Evolutionary conservation across 2,113 vertebrate species (phyloP).

Genomic region (Chelonoidis abingdonii): DNA sequence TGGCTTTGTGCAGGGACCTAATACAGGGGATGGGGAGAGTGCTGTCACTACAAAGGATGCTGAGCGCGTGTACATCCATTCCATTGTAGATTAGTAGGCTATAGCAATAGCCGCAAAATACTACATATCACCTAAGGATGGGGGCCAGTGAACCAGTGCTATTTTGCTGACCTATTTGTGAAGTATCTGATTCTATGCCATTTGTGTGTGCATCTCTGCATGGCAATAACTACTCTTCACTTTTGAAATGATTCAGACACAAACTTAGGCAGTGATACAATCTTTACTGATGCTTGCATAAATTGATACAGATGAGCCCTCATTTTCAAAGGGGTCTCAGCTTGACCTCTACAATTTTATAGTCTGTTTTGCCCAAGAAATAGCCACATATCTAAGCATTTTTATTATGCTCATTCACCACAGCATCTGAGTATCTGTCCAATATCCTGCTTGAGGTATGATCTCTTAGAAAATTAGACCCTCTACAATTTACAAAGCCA

Average conservation of each 20-base stretch:
- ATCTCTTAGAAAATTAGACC: neutral
- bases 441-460: neutral
- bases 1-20: neutral
- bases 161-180: neutral
- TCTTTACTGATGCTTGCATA: neutral
- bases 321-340: neutral
- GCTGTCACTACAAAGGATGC: neutral
- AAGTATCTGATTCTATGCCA: neutral
- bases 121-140: neutral
- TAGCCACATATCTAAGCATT: neutral
- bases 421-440: neutral
- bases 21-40: rapidly evolving
- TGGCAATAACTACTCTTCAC: neutral
- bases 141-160: neutral
- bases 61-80: neutral
- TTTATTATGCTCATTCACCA: rapidly evolving
- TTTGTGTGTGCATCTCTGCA: neutral
- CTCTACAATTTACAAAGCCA: neutral
- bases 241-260: neutral
- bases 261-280: neutral
- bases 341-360: neutral
- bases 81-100: neutral
- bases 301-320: rapidly evolving
- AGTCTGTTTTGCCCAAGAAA: neutral
- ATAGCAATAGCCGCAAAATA: neutral